Conservation (phyloP, 2,888 invertebrate species). For the Melanargia galathea region DNA sequence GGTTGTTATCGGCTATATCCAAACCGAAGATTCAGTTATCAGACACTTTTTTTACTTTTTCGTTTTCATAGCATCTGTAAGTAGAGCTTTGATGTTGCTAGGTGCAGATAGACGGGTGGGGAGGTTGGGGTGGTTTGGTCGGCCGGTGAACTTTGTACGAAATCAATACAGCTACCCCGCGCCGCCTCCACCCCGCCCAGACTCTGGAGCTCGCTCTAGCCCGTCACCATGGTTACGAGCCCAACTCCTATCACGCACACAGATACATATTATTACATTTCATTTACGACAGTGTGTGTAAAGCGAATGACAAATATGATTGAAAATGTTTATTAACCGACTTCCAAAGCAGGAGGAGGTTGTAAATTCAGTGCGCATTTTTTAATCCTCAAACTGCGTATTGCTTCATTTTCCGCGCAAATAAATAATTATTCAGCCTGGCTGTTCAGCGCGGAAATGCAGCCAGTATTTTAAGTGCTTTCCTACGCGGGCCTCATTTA, state of each 20-base stretch:
- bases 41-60: background rate
- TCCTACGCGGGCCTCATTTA: too few relatives aligned
- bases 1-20: constrained; percentile 25
- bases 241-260: constrained; percentile 24
- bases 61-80: constrained; percentile 28
- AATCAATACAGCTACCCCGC: constrained; percentile 84
- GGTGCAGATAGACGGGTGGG: constrained; percentile 43
- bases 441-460: too few relatives aligned
- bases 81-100: constrained; percentile 31
- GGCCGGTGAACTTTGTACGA: constrained; percentile 78
- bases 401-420: too few relatives aligned
- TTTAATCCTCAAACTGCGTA: too few relatives aligned
- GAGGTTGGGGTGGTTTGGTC: constrained; percentile 52
- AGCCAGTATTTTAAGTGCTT: too few relatives aligned
- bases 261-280: background rate
- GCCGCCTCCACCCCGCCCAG: constrained; percentile 64
- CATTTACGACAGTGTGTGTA: constrained; percentile 11
- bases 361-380: too few relatives aligned
- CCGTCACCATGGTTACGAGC: constrained; percentile 74
- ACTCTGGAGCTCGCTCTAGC: constrained; percentile 52
- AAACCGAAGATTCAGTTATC: constrained; percentile 17
- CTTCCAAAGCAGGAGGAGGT: too few relatives aligned
- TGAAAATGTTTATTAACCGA: constrained; percentile 11
- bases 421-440: too few relatives aligned
- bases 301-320: constrained; percentile 5